These are phyloP conservation scores for Heteronetta atricapilla DNA, from an alignment of 2,113 vertebrate species.

Conservation along the genomic window DNA sequence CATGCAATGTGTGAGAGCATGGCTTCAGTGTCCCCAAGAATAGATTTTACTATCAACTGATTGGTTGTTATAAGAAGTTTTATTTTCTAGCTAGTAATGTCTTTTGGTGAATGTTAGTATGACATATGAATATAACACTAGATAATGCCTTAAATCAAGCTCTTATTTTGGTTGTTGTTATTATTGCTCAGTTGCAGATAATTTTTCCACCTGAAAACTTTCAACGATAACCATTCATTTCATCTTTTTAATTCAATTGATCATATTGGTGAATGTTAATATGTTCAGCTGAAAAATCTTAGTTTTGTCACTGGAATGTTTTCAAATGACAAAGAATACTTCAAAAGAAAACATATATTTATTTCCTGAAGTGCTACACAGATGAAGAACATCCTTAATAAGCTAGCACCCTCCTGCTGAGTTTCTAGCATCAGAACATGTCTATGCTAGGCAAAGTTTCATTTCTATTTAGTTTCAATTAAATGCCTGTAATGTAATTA, in stretches of 20 bases:
- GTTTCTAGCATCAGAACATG: constrained; percentile 76
- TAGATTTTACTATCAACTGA: background rate
- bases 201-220: background rate
- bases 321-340: constrained; percentile 16
- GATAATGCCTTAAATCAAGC: background rate
- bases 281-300: background rate
- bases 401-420: constrained; percentile 70
- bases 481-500: constrained; percentile 81
- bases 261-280: background rate
- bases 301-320: background rate
- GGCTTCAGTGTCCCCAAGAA: background rate
- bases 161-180: background rate
- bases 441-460: constrained; percentile 75
- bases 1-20: accelerated
- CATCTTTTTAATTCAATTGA: background rate
- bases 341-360: constrained; percentile 22
- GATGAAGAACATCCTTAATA: constrained; percentile 74
- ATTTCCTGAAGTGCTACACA: constrained; percentile 49
- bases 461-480: constrained; percentile 80
- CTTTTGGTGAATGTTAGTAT: accelerated
- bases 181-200: background rate
- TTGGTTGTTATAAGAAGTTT: background rate
- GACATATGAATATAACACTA: background rate
- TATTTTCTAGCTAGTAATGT: background rate
- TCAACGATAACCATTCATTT: background rate